Evolutionary conservation across 2,113 vertebrate species (phyloP).

Genomic region (Burhinus oedicnemus): DNA sequence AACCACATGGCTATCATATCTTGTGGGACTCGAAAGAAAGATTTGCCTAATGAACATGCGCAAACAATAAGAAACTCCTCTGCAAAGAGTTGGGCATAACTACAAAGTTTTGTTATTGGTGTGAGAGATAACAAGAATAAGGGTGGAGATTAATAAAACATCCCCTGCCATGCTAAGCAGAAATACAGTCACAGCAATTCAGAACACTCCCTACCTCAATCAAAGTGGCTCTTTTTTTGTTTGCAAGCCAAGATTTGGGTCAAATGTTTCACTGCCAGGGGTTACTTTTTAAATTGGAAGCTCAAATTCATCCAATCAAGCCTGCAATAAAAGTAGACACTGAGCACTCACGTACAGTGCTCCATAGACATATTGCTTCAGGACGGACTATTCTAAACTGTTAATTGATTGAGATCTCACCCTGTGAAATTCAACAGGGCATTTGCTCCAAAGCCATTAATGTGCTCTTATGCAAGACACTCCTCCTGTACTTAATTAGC

Average conservation of each 20-base stretch:
- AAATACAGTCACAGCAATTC: background rate
- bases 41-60: background rate
- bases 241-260: background rate
- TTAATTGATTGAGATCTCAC: background rate
- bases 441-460: background rate
- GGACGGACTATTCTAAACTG: background rate
- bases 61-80: background rate
- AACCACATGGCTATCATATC: accelerated
- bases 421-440: background rate
- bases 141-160: background rate
- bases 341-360: background rate
- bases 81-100: background rate
- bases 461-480: background rate
- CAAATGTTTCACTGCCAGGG: background rate
- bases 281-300: background rate
- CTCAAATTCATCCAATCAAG: background rate
- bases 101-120: background rate
- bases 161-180: background rate
- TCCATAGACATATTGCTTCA: background rate
- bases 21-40: background rate
- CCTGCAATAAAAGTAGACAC: background rate
- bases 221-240: background rate
- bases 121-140: background rate
- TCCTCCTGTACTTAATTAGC: conserved; percentile 24
- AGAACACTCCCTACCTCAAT: background rate